Conservation (phyloP, 1,140 invertebrate species). For the Lethrus apterus region DNA sequence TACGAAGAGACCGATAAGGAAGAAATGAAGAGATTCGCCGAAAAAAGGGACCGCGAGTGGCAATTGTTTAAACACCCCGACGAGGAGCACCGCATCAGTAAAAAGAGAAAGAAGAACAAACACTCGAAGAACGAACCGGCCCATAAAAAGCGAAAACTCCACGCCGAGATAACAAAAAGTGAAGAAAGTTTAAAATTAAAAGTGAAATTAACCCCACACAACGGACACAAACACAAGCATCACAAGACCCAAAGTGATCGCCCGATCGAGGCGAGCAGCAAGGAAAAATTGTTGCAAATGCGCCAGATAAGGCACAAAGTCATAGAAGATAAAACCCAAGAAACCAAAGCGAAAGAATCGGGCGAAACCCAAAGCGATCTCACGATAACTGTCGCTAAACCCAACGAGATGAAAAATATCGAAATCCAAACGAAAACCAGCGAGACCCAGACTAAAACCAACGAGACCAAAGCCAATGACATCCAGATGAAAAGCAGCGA, state of each 20-base stretch:
- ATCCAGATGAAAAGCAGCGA: constrained; percentile 15
- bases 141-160: constrained; percentile 35
- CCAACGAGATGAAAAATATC: not conserved
- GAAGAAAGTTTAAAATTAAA: constrained; percentile 37
- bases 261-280: constrained; percentile 23
- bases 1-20: constrained; percentile 38
- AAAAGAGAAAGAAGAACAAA: constrained; percentile 36
- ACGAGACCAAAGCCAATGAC: constrained; percentile 12
- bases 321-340: constrained; percentile 19
- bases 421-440: not conserved
- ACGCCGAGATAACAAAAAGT: constrained; percentile 36
- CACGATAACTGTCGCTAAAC: constrained; percentile 3
- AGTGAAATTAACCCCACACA: constrained; percentile 37
- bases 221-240: constrained; percentile 38
- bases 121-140: constrained; percentile 35
- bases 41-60: constrained; percentile 38
- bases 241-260: constrained; percentile 23
- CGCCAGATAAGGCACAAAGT: constrained; percentile 38
- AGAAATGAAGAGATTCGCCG: constrained; percentile 38
- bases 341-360: not conserved
- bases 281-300: constrained; percentile 40
- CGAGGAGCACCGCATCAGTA: constrained; percentile 31
- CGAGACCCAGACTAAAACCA: constrained; percentile 2
- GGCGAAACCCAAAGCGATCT: not conserved
- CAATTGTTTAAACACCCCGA: constrained; percentile 34